Percentiles rank a stretch among this genome's conserved stretches.
phyloP scores from a whole-genome alignment of 2,113 vertebrate genomes.

The Bucco capensis region DNA sequence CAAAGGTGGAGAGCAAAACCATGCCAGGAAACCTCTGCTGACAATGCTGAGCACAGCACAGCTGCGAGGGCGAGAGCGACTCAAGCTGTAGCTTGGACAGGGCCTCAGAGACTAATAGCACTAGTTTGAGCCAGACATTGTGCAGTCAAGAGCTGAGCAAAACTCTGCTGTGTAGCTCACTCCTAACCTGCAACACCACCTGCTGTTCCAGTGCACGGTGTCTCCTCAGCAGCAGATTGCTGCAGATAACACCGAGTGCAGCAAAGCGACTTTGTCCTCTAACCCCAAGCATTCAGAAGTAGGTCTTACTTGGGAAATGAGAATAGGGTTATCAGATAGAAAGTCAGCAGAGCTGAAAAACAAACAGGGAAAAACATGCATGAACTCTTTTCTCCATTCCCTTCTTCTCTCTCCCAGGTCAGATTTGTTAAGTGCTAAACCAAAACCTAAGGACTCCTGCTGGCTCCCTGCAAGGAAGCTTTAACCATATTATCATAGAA shows the following conservation, averaged over 20 bases:
- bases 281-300: not conserved
- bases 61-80: not conserved
- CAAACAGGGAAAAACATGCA: not conserved
- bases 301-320: not conserved
- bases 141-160: not conserved
- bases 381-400: not conserved
- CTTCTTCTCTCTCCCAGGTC: not conserved
- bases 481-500: not conserved
- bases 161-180: slow-evolving; percentile 5
- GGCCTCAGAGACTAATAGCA: slow-evolving; percentile 15
- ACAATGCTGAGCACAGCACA: not conserved
- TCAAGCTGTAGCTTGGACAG: not conserved
- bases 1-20: slow-evolving; percentile 11
- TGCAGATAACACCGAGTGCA: not conserved
- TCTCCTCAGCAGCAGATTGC: not conserved
- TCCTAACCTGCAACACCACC: slow-evolving; percentile 67
- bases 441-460: not conserved
- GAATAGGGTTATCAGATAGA: not conserved
- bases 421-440: not conserved
- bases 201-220: slow-evolving; percentile 27
- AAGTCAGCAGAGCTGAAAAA: not conserved
- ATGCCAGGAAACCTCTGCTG: not conserved
- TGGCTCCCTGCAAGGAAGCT: not conserved
- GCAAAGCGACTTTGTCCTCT: not conserved
- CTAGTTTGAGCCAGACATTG: slow-evolving; percentile 5